A percentile compares a stretch with the other conserved stretches of the same genome.
These are phyloP conservation scores for Ceyx margarethae DNA, from an alignment of 2,113 vertebrate species.

Conservation along the genomic window DNA sequence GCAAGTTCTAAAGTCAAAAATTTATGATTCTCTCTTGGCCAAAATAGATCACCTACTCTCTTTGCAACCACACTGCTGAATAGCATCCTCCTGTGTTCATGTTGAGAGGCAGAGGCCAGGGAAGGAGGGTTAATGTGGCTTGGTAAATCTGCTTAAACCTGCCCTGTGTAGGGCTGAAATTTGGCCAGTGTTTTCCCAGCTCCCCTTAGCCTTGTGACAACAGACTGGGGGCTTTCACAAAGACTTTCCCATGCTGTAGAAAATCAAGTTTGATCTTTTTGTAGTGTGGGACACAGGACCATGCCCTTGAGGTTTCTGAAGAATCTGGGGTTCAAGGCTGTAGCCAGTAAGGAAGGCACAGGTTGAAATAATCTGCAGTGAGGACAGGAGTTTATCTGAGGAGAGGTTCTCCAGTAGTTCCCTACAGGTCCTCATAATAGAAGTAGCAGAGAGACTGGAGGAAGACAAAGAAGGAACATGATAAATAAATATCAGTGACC, in stretches of 20 bases:
- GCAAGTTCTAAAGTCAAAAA: not conserved
- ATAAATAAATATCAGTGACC: not conserved
- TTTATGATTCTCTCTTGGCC: not conserved
- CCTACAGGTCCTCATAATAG: not conserved
- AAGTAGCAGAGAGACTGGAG: not conserved
- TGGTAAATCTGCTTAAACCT: not conserved
- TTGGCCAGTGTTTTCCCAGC: not conserved
- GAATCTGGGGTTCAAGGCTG: not conserved
- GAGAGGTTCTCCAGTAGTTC: not conserved
- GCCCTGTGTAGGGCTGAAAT: too few species aligned
- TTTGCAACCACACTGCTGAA: not conserved
- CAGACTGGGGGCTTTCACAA: not conserved
- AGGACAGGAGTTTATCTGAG: not conserved
- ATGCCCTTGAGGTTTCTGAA: not conserved
- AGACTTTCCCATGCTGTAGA: not conserved
- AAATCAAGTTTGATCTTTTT: not conserved
- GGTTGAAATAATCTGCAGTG: not conserved
- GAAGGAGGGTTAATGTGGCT: not conserved
- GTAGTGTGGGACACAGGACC: too few species aligned
- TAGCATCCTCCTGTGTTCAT: not conserved
- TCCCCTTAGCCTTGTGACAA: not conserved
- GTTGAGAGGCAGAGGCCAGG: not conserved
- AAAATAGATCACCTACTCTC: not conserved
- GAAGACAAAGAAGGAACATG: not conserved
- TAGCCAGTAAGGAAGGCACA: not conserved